These are phyloP conservation scores for Phoxinus phoxinus DNA, from an alignment of 2,113 vertebrate genomes.

Conservation along the genomic window DNA sequence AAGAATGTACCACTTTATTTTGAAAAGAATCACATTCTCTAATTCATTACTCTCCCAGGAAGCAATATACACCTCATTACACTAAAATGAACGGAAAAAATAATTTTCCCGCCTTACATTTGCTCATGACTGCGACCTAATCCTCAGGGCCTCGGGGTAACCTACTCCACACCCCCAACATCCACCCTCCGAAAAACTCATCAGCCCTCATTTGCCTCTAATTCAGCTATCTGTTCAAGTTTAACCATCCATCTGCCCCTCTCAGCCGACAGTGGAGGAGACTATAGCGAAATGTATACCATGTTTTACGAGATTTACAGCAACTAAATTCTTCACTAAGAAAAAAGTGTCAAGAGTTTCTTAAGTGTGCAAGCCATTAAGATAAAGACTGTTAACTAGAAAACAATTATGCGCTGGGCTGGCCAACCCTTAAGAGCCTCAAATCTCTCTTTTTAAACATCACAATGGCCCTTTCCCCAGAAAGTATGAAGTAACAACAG, in stretches of 20 bases:
- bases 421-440: neutral
- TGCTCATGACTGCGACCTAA: conserved; percentile 53
- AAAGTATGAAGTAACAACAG: neutral
- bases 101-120: conserved; percentile 49
- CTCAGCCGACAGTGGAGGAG: conserved; percentile 14
- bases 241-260: conserved; percentile 38
- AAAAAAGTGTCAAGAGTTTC: neutral
- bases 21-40: conserved; percentile 58
- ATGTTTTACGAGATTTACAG: conserved; percentile 26
- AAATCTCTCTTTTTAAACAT: neutral
- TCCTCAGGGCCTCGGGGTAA: conserved; percentile 56
- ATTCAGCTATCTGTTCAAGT: conserved; percentile 35
- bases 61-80: conserved; percentile 69
- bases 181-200: conserved; percentile 44
- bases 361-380: neutral
- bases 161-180: conserved; percentile 14
- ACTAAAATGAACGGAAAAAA: conserved; percentile 57
- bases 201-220: conserved; percentile 46
- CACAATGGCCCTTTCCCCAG: neutral
- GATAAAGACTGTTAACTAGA: neutral
- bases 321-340: conserved; percentile 19
- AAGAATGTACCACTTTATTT: conserved; percentile 61
- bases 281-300: conserved; percentile 16
- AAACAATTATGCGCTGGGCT: neutral
- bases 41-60: conserved; percentile 64